Conservation (phyloP, 2,113 vertebrate species). For the Heptranchias perlo region DNA sequence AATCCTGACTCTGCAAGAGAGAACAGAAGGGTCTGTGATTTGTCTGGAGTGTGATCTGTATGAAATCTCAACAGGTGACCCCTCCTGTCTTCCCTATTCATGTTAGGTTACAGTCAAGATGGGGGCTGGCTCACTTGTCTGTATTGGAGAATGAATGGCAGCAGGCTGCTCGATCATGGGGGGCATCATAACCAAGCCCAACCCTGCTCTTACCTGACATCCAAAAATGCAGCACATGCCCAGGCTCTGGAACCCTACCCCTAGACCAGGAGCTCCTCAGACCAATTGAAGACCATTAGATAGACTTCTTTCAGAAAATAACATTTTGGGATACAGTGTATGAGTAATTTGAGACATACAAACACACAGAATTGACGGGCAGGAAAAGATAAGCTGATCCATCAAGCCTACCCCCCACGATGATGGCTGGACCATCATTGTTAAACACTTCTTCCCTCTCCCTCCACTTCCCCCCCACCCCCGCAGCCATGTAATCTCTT, state of each 20-base stretch:
- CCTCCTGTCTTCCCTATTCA: neutral
- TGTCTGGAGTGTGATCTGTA: neutral
- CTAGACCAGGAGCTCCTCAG: neutral
- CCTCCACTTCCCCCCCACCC: too few relatives aligned
- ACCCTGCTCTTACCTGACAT: neutral
- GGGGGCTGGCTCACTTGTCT: neutral
- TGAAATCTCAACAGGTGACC: neutral
- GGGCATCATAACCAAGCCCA: neutral
- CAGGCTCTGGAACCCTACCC: neutral
- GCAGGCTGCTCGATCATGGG: neutral
- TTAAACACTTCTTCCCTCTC: neutral
- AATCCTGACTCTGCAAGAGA: constrained; percentile 76
- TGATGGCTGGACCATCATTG: neutral
- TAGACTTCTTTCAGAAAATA: neutral
- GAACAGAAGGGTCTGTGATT: neutral
- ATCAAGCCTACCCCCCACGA: neutral
- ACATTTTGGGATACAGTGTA: neutral
- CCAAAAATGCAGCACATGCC: neutral
- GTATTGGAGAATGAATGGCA: neutral
- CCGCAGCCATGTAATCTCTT: neutral
- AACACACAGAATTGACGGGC: neutral
- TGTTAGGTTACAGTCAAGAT: neutral
- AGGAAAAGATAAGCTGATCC: neutral
- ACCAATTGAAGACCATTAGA: neutral
- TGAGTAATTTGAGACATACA: neutral